A percentile compares a stretch with the other conserved stretches of the same genome.
Conservation (phyloP, 2,888 invertebrate species). For the Lutraria lutraria region DNA sequence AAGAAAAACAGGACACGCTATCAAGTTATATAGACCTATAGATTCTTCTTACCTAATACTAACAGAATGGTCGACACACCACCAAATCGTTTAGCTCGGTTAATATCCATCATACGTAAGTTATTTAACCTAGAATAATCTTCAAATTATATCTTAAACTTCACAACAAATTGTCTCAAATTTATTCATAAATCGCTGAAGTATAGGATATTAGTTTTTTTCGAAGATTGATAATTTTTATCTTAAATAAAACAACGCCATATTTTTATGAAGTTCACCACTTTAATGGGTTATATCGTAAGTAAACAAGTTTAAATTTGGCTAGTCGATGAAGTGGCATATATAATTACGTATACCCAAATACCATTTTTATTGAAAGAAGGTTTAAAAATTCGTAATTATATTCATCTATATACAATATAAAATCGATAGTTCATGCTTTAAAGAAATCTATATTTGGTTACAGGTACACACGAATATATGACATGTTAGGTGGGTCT, state of each 20-base stretch:
- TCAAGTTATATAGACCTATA: no score
- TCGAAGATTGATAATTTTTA: not conserved
- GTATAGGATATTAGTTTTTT: not conserved
- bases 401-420: not conserved
- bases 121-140: not conserved
- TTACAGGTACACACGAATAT: not conserved
- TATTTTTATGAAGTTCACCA: not conserved
- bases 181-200: not conserved
- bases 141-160: not conserved
- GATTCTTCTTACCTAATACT: not conserved
- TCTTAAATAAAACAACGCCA: not conserved
- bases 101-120: not conserved
- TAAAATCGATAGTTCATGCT: not conserved
- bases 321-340: not conserved
- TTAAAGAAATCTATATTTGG: not conserved
- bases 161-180: not conserved
- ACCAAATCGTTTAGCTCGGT: not conserved
- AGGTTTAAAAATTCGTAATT: not conserved
- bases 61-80: not conserved
- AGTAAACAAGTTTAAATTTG: constrained; percentile 21
- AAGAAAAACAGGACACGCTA: no score
- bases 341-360: not conserved
- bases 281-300: not conserved
- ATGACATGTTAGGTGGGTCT: not conserved
- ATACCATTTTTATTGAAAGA: not conserved